Evolutionary conservation across 2,888 invertebrate species (phyloP).

Genomic region (Laspeyria flexula): DNA sequence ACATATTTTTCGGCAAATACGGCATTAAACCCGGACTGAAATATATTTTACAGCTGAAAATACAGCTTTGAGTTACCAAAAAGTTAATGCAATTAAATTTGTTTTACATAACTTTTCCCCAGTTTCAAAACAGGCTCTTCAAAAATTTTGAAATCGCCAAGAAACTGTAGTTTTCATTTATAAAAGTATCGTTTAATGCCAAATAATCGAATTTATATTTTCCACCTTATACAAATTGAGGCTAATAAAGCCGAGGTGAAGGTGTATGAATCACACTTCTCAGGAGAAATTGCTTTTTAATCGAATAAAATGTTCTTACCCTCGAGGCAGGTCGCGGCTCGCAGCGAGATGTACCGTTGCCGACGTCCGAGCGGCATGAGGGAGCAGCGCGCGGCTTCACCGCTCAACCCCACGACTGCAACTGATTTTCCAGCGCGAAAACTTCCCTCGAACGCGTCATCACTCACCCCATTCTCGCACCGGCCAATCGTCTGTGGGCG

Average conservation of each 20-base stretch:
- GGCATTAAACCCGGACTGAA: neutral
- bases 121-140: neutral
- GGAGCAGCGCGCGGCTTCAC: constrained; percentile 72
- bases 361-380: constrained; percentile 63
- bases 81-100: too few species aligned
- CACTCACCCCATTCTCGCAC: constrained; percentile 73
- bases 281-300: constrained; percentile 83
- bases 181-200: constrained; percentile 18
- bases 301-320: constrained; percentile 83
- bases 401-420: constrained; percentile 72
- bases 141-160: constrained; percentile 6
- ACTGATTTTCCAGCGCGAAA: constrained; percentile 82
- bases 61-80: too few species aligned
- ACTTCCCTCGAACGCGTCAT: constrained; percentile 82
- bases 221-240: constrained; percentile 45
- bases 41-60: neutral
- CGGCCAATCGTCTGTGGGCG: constrained; percentile 67
- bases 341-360: constrained; percentile 51
- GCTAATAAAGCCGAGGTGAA: constrained; percentile 40
- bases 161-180: constrained; percentile 15
- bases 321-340: constrained; percentile 68
- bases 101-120: neutral
- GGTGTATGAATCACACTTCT: constrained; percentile 60
- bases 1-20: too few species aligned
- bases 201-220: constrained; percentile 28